Base-by-base conservation (phyloP, 2,797 vertebrate species). In the Buphagus erythrorhynchus region DNA sequence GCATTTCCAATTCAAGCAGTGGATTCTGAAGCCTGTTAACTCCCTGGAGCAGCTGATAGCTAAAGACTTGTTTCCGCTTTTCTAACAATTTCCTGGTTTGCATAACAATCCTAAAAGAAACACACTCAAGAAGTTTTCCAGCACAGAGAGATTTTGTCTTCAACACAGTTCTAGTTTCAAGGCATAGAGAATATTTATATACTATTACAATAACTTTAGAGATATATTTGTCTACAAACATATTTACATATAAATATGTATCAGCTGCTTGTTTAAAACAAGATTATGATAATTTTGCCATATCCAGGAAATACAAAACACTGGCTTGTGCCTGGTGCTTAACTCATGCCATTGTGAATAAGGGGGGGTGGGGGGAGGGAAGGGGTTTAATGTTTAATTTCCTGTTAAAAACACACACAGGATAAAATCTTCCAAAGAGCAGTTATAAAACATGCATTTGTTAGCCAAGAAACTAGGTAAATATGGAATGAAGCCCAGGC, bases 361-460 rank as follows among this genome's bases (percentile, higher is more conserved):
- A 80, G 68, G 57, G 57, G 81, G 67, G 42, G 45, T 0, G 22
- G 57, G 54, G 88, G 74, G 68, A 77, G 91, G 93, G 93, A 89
- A 82, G 72, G 94, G 83, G 58, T 82, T 97, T 97, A 95, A 95
- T 94, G 94, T 94, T 94, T 97, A 96, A 97, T 97, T 97, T 96
- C 93, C 96, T 97, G 93, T 95, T 94, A 94, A 96, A 95, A 96
- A 95, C 91, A 96, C 90, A 96, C 93, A 95, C 94, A 93, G 87
- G 93, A 97, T 96, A 97, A 96, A 96, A 97, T 96, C 93, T 97
- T 93, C 90, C 94, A 97, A 91, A 94, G 92, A 95, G 89, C 75
- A 93, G 92, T 97, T 97, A 97, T 96, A 97, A 97, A 96, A 95
- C 91, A 95, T 26, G 93, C 28, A 86, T 88, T 91, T 69, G 92